Conservation (phyloP, 2,888 invertebrate genomes). For the Melieria omissa region DNA sequence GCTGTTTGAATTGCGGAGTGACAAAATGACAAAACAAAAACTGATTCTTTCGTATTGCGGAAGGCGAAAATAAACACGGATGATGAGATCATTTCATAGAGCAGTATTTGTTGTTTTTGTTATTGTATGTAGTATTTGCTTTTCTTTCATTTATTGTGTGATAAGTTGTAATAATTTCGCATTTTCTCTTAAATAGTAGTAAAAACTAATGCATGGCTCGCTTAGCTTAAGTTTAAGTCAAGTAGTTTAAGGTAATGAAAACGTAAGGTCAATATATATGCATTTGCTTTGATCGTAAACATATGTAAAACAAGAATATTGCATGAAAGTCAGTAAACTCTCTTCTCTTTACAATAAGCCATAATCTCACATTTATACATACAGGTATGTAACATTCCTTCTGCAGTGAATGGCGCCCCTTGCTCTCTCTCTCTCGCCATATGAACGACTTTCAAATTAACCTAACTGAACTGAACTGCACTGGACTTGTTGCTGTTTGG, state of each 20-base stretch:
- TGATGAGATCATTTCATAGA: constrained; percentile 67
- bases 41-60: constrained; percentile 31
- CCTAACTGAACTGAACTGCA: too few species aligned
- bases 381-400: too few species aligned
- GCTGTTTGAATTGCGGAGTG: constrained; percentile 20
- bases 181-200: not conserved
- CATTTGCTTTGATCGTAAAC: not conserved
- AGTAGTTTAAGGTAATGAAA: too few species aligned
- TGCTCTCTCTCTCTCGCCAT: too few species aligned
- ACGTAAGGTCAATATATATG: not conserved
- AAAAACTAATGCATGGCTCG: constrained; percentile 1
- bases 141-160: not conserved
- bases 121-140: not conserved
- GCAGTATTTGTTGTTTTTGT: constrained; percentile 46
- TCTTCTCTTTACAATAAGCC: not conserved
- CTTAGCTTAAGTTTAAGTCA: not conserved
- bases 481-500: too few species aligned
- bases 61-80: constrained; percentile 68
- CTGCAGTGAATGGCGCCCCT: too few species aligned
- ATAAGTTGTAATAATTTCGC: not conserved
- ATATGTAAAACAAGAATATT: not conserved
- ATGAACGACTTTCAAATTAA: too few species aligned
- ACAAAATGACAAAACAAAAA: constrained; percentile 10
- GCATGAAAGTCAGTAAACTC: constrained; percentile 34
- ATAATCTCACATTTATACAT: too few species aligned